phyloP scores from a whole-genome alignment of 2,797 vertebrate species.

The Denticeps clupeoides region DNA sequence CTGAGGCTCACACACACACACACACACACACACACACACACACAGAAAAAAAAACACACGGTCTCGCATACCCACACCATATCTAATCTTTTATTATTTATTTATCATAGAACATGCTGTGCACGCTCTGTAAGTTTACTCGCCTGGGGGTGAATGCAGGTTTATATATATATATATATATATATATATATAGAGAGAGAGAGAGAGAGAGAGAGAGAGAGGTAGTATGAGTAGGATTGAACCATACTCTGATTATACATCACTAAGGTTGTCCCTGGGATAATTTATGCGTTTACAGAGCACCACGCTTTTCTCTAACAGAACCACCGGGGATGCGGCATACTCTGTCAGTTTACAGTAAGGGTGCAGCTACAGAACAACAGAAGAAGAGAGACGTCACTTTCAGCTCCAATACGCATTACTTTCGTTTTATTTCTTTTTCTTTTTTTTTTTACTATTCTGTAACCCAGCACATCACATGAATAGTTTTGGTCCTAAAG shows the following conservation, averaged over 20 bases:
- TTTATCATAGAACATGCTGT: constrained; percentile 31
- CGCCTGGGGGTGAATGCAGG: constrained; percentile 45
- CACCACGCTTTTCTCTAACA: constrained; percentile 53
- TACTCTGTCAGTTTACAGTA: constrained; percentile 26
- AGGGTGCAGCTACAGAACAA: constrained; percentile 29
- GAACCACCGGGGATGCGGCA: constrained; percentile 40
- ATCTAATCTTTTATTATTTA: constrained; percentile 24
- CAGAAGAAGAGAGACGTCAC: constrained; percentile 16
- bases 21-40: neutral
- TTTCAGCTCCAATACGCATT: constrained; percentile 27
- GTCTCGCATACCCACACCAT: constrained; percentile 4
- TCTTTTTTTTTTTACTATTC: constrained; percentile 21
- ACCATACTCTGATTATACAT: constrained; percentile 58
- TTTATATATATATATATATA: too few species aligned
- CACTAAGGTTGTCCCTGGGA: constrained; percentile 53
- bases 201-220: too few species aligned
- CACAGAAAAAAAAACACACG: constrained; percentile 7
- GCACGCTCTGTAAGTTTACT: constrained; percentile 31
- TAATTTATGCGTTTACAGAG: constrained; percentile 61
- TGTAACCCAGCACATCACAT: constrained; percentile 18
- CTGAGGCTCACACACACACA: neutral
- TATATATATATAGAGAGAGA: too few species aligned
- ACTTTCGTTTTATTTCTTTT: constrained; percentile 20
- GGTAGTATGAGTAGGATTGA: constrained; percentile 37
- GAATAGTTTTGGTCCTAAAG: constrained; percentile 11